These are phyloP conservation scores for Volucella zonaria DNA, from an alignment of 2,888 invertebrate genomes.

Conservation along the genomic window DNA sequence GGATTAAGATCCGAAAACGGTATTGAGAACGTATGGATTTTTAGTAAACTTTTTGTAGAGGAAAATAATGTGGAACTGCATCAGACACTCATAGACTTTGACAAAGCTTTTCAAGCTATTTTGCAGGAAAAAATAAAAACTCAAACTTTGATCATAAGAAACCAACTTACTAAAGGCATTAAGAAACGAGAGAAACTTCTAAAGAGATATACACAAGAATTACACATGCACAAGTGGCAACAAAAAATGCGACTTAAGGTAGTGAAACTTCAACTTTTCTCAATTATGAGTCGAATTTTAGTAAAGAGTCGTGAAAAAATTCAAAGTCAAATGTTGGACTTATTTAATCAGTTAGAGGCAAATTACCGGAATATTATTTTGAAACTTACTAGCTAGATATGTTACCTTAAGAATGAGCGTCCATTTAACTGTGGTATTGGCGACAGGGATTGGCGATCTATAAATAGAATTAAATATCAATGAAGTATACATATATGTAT, in stretches of 20 bases:
- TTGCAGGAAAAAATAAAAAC: conserved; percentile 16
- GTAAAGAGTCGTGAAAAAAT: conserved; percentile 67
- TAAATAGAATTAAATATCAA: conserved; percentile 19
- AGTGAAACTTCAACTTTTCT: conserved; percentile 76
- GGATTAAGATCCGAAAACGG: conserved; percentile 17
- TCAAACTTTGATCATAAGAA: not conserved
- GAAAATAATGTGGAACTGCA: conserved; percentile 40
- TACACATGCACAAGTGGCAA: conserved; percentile 72
- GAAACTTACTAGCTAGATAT: conserved; percentile 28
- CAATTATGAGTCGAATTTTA: conserved; percentile 76
- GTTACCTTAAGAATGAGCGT: conserved; percentile 55
- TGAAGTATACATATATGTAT: not conserved
- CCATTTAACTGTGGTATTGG: conserved; percentile 46
- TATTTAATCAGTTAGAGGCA: conserved; percentile 59
- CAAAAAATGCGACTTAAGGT: conserved; percentile 76
- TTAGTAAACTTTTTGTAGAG: conserved; percentile 50
- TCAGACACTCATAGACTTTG: conserved; percentile 38
- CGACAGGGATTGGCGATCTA: conserved; percentile 59
- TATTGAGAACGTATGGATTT: conserved; percentile 35
- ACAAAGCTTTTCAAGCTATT: conserved; percentile 42
- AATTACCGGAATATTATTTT: conserved; percentile 56
- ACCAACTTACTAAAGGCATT: conserved; percentile 65
- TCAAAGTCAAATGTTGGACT: conserved; percentile 44
- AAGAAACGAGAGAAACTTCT: conserved; percentile 72
- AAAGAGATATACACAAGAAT: conserved; percentile 73